Percentiles rank a stretch among this genome's conserved stretches.
Evolutionary conservation across 2,113 vertebrate species (phyloP).

Genomic region (Triplophysa siluroides): DNA sequence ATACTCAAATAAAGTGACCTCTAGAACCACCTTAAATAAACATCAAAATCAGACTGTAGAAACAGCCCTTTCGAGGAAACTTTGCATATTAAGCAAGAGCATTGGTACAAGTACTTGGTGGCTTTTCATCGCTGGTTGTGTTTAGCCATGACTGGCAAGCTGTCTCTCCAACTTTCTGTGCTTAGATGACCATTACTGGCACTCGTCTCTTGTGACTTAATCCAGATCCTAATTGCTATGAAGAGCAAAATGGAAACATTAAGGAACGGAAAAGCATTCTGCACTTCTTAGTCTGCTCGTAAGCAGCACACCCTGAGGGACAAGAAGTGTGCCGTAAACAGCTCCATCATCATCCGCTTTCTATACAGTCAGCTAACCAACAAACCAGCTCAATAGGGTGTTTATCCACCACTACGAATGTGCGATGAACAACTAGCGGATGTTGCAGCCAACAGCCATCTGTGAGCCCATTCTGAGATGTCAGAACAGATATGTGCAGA

Average conservation of each 20-base stretch:
- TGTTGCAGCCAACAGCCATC: slow-evolving; percentile 31
- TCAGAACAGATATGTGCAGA: slow-evolving; percentile 26
- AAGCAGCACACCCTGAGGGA: neutral
- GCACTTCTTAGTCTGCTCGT: slow-evolving; percentile 30
- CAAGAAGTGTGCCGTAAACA: slow-evolving; percentile 18
- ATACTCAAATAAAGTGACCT: no score
- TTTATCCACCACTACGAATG: slow-evolving; percentile 34
- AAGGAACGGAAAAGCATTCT: slow-evolving; percentile 46
- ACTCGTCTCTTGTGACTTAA: slow-evolving; percentile 16
- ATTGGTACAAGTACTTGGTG: no score
- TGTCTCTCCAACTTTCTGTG: slow-evolving; percentile 35
- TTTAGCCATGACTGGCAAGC: slow-evolving; percentile 37
- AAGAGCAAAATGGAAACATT: slow-evolving; percentile 56
- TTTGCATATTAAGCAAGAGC: no score
- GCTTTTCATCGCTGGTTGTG: neutral
- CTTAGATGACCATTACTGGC: slow-evolving; percentile 54
- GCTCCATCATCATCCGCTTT: slow-evolving; percentile 24
- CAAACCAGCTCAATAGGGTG: neutral
- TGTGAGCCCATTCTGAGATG: slow-evolving; percentile 40
- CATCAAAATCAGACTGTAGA: no score
- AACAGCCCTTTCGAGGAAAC: no score
- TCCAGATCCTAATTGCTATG: slow-evolving; percentile 71
- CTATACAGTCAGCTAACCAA: slow-evolving; percentile 10
- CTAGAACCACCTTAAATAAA: no score
- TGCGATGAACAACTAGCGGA: slow-evolving; percentile 24